Percentiles rank a stretch among this genome's conserved stretches.
These are phyloP conservation scores for Zoroaster sp. DNA, from an alignment of 53 echinoderm and acorn worm genomes.

Conservation along the genomic window DNA sequence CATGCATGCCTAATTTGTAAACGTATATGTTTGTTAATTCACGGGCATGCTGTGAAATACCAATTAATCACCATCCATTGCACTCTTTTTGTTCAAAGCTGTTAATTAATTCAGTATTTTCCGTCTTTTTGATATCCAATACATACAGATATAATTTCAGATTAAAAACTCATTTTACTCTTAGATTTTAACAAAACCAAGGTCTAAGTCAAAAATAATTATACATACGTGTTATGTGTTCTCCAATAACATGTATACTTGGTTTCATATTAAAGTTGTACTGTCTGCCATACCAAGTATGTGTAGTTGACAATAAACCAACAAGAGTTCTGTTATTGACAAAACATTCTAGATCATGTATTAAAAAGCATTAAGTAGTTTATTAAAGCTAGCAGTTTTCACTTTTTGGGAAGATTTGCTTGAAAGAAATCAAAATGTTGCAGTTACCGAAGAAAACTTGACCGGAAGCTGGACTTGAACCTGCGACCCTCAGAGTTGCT, in stretches of 20 bases:
- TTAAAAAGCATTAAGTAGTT: too few species aligned
- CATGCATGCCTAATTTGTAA: slow-evolving; percentile 53
- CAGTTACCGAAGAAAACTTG: too few species aligned
- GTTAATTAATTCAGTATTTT: slow-evolving; percentile 22
- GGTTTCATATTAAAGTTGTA: neutral
- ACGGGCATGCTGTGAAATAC: slow-evolving; percentile 45
- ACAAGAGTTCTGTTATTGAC: too few species aligned
- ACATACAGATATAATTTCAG: slow-evolving; percentile 40
- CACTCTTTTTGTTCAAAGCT: neutral
- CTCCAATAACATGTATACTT: neutral
- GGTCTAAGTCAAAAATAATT: neutral
- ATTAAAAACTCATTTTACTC: slow-evolving; percentile 12
- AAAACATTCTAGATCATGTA: too few species aligned
- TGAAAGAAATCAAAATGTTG: too few species aligned
- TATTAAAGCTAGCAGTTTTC: too few species aligned
- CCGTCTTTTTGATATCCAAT: slow-evolving; percentile 9
- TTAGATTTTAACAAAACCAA: neutral
- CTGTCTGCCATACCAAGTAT: neutral
- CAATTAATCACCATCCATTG: slow-evolving; percentile 18
- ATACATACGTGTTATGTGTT: neutral
- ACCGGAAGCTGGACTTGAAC: too few species aligned
- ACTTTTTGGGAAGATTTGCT: too few species aligned
- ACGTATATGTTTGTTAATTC: slow-evolving; percentile 48
- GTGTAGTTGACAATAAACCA: neutral
- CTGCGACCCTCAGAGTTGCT: too few species aligned